A percentile compares a stretch with the other conserved stretches of the same genome.
These are phyloP conservation scores for Xenus cinereus DNA, from an alignment of 2,113 vertebrate species.

Conservation along the genomic window DNA sequence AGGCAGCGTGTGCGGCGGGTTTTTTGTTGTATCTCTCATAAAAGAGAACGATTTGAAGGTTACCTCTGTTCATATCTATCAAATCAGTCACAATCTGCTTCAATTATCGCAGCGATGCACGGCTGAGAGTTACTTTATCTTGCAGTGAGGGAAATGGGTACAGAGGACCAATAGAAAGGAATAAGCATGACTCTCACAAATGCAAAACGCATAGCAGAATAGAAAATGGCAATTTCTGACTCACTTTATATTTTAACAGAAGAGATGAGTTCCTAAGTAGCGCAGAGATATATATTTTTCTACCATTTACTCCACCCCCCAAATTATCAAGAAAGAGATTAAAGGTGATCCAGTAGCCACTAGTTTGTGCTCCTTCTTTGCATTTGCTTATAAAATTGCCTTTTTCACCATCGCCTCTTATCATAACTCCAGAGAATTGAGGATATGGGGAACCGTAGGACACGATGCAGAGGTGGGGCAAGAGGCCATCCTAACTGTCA, in stretches of 20 bases:
- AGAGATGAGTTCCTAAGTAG: not conserved
- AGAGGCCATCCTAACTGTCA: not conserved
- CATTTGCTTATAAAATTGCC: not conserved
- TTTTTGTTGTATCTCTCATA: not conserved
- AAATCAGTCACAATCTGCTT: slow-evolving; percentile 30
- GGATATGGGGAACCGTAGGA: not conserved
- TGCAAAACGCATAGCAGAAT: not conserved
- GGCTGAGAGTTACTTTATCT: slow-evolving; percentile 38
- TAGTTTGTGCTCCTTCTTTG: not conserved
- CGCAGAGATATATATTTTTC: not conserved
- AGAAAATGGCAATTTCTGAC: not conserved
- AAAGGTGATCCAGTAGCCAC: not conserved
- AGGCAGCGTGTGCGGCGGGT: not conserved
- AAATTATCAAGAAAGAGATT: not conserved
- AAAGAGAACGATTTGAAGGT: slow-evolving; percentile 24
- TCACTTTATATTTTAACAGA: not conserved
- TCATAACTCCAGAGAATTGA: not conserved
- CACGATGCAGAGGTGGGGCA: not conserved
- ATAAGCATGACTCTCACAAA: not conserved
- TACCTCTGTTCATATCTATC: slow-evolving; percentile 22
- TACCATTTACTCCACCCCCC: not conserved
- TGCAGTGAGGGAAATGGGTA: slow-evolving; percentile 8
- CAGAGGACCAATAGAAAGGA: not conserved
- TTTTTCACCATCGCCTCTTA: not conserved
- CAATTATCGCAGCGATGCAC: slow-evolving; percentile 25